Percentiles rank a stretch among this genome's conserved stretches.
Evolutionary conservation across 2,113 vertebrate genomes (phyloP).

Genomic region (Pedionomus torquatus): DNA sequence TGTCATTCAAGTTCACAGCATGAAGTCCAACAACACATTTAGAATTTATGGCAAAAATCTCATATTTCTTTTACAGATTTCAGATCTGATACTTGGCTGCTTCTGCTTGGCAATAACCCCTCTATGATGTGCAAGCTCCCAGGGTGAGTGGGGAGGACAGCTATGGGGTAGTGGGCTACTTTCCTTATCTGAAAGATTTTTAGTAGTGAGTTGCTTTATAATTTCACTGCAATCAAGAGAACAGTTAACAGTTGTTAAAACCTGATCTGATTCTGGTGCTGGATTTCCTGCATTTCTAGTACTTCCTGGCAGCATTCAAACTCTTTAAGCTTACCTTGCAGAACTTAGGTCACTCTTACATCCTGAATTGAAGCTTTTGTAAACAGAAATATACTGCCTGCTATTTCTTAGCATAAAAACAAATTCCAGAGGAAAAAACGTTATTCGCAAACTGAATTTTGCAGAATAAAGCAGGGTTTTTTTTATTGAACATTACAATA

Average conservation of each 20-base stretch:
- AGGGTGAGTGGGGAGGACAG: neutral
- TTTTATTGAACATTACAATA: neutral
- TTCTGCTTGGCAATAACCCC: neutral
- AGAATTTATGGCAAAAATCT: neutral
- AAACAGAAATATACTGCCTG: neutral
- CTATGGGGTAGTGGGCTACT: neutral
- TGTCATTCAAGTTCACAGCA: neutral
- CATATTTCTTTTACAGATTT: neutral
- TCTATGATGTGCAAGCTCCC: neutral
- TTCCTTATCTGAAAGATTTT: neutral
- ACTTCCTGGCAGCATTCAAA: neutral
- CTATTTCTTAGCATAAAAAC: neutral
- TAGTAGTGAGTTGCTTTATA: neutral
- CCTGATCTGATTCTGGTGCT: neutral
- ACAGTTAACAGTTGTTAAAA: neutral
- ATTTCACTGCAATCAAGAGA: neutral
- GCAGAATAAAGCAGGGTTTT: neutral
- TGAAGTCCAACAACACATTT: neutral
- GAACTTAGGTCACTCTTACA: neutral
- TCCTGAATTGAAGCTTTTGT: neutral
- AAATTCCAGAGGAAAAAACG: neutral
- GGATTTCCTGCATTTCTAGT: neutral
- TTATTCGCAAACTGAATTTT: neutral
- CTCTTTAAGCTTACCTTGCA: neutral
- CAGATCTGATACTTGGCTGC: neutral